A percentile compares a stretch with the other conserved stretches of the same genome.
These are phyloP conservation scores for Cerceris ruficornis DNA, from an alignment of 2,888 invertebrate genomes.

Conservation along the genomic window DNA sequence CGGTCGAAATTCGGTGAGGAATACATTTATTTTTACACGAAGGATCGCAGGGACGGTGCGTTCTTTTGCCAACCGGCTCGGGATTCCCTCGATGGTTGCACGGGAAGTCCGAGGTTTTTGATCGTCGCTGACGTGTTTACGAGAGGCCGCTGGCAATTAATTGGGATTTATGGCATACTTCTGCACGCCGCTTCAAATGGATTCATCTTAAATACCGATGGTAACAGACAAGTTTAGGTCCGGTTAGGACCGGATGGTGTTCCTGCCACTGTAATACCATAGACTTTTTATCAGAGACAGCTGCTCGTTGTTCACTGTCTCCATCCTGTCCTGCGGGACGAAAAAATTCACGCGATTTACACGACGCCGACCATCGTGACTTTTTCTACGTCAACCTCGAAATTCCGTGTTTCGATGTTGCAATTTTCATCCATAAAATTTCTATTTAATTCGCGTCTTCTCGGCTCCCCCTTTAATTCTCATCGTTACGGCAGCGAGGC, in stretches of 20 bases:
- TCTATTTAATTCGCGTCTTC: too few species aligned
- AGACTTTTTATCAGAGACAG: slow-evolving; percentile 71
- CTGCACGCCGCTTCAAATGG: slow-evolving; percentile 67
- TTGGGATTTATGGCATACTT: slow-evolving; percentile 75
- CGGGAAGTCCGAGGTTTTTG: slow-evolving; percentile 60
- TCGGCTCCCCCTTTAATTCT: background rate
- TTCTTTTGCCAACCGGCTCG: slow-evolving; percentile 18
- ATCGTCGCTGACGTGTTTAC: slow-evolving; percentile 68
- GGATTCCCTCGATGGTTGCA: slow-evolving; percentile 25
- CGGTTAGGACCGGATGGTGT: slow-evolving; percentile 49
- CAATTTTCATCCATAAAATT: background rate
- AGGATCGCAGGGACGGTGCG: slow-evolving; percentile 14
- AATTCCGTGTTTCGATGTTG: slow-evolving; percentile 24
- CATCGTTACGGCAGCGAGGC: background rate
- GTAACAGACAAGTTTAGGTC: slow-evolving; percentile 64
- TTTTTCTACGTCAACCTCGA: background rate
- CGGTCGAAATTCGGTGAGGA: slow-evolving; percentile 14
- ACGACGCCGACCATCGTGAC: slow-evolving; percentile 30
- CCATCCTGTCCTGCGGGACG: slow-evolving; percentile 8
- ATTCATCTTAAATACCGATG: slow-evolving; percentile 69
- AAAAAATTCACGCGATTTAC: slow-evolving; percentile 55
- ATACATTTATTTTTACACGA: slow-evolving; percentile 48
- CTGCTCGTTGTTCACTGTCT: slow-evolving; percentile 65
- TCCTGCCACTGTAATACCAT: slow-evolving; percentile 56
- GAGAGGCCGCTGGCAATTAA: slow-evolving; percentile 75